A percentile compares a stretch with the other conserved stretches of the same genome.
Evolutionary conservation across 2,113 vertebrate genomes (phyloP).

Genomic region (Stomatorhinus ivindoensis): DNA sequence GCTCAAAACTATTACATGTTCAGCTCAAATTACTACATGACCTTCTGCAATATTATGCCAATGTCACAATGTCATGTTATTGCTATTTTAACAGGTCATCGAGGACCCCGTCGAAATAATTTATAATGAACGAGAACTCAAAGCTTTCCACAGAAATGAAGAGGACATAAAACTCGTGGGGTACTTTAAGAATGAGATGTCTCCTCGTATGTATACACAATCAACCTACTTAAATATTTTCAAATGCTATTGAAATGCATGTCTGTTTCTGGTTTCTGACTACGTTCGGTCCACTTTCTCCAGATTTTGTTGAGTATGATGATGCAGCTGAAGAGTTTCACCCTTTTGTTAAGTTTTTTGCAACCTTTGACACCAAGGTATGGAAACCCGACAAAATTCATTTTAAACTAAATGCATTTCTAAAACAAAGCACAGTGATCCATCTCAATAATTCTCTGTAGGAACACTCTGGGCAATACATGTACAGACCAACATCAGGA

Average conservation of each 20-base stretch:
- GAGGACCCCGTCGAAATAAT: conserved; percentile 81
- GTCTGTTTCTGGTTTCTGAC: not conserved
- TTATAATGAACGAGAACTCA: conserved; percentile 73
- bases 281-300: conserved; percentile 7
- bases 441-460: not conserved
- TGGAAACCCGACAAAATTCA: not conserved
- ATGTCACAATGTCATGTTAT: not conserved
- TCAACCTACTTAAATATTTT: not conserved
- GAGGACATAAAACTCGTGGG: conserved; percentile 82
- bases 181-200: conserved; percentile 79
- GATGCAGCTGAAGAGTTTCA: conserved; percentile 85
- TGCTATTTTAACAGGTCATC: conserved; percentile 53
- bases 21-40: not conserved
- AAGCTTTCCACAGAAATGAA: conserved; percentile 76
- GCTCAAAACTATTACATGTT: not conserved
- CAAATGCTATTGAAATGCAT: not conserved
- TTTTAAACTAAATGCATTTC: not conserved
- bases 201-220: conserved; percentile 64
- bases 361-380: conserved; percentile 82
- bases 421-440: not conserved
- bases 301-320: conserved; percentile 79
- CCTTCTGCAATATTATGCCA: not conserved
- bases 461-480: not conserved
- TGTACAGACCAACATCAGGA: not conserved
- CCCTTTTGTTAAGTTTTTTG: conserved; percentile 84